phyloP scores from a whole-genome alignment of 2,113 vertebrate species.

The Ptilonorhynchus violaceus region DNA sequence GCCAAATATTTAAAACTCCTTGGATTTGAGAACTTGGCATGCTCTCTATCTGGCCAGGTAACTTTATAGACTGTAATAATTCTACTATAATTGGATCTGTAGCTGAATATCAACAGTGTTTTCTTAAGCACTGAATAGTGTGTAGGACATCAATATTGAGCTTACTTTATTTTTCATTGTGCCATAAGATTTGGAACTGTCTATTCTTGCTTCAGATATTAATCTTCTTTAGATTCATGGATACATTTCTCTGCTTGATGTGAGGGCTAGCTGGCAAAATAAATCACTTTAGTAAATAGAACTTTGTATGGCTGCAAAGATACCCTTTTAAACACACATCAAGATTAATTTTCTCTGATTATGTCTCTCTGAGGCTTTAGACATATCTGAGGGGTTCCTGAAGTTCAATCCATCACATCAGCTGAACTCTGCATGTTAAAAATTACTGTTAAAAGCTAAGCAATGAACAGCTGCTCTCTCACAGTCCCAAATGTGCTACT shows the following conservation, averaged over 20 bases:
- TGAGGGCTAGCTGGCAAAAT: not conserved
- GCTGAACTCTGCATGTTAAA: not conserved
- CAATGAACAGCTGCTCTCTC: not conserved
- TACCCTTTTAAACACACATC: not conserved
- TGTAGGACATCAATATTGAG: not conserved
- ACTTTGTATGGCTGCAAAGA: not conserved
- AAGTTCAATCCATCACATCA: not conserved
- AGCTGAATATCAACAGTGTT: not conserved
- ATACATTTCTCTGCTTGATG: not conserved
- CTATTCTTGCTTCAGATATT: not conserved
- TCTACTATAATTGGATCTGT: not conserved
- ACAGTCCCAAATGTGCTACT: not conserved
- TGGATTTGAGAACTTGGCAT: slow-evolving; percentile 70
- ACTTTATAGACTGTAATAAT: not conserved
- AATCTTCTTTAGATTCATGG: not conserved
- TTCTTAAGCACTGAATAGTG: not conserved
- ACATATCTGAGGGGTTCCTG: not conserved
- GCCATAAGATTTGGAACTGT: not conserved
- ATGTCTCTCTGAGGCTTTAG: not conserved
- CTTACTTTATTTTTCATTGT: not conserved
- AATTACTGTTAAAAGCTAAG: not conserved
- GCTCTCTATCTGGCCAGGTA: slow-evolving; percentile 58
- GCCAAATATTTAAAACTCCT: slow-evolving; percentile 50
- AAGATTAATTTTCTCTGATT: not conserved
- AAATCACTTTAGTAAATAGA: not conserved